A percentile compares a stretch with the other conserved stretches of the same genome.
These are phyloP conservation scores for Epirrita christyi DNA, from an alignment of 2,888 invertebrate genomes.

Conservation along the genomic window DNA sequence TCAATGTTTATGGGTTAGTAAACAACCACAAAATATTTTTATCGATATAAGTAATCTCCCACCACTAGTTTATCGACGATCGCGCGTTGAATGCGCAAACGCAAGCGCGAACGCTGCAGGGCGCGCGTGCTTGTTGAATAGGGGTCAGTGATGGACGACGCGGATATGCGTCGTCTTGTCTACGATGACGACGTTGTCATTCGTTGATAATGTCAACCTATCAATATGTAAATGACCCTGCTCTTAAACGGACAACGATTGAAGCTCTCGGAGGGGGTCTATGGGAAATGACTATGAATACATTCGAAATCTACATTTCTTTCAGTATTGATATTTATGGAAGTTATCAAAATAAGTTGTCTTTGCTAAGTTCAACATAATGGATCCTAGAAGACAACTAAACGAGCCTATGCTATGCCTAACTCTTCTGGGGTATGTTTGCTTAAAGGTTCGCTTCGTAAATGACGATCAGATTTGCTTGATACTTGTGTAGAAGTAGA, in stretches of 20 bases:
- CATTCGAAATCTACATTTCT: conserved; percentile 2
- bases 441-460: too few species aligned
- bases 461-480: too few species aligned
- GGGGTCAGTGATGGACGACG: conserved; percentile 59
- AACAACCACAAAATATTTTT: background rate
- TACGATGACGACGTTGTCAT: conserved; percentile 9
- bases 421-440: too few species aligned
- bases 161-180: conserved; percentile 48
- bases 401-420: too few species aligned
- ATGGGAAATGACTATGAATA: background rate
- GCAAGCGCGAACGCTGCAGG: conserved; percentile 56
- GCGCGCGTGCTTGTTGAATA: conserved; percentile 63
- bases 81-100: conserved; percentile 57
- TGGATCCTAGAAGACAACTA: too few species aligned
- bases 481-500: too few species aligned
- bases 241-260: conserved; percentile 12
- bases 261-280: conserved; percentile 5
- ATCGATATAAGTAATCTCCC: conserved; percentile 33
- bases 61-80: conserved; percentile 39
- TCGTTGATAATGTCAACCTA: conserved; percentile 14
- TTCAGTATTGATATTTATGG: background rate
- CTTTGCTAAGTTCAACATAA: too few species aligned
- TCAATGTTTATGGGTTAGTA: too few species aligned
- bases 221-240: conserved; percentile 20
- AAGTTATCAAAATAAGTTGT: conserved; percentile 1